Evolutionary conservation across 2,113 vertebrate genomes (phyloP).

Genomic region (Neopipo cinnamomea): DNA sequence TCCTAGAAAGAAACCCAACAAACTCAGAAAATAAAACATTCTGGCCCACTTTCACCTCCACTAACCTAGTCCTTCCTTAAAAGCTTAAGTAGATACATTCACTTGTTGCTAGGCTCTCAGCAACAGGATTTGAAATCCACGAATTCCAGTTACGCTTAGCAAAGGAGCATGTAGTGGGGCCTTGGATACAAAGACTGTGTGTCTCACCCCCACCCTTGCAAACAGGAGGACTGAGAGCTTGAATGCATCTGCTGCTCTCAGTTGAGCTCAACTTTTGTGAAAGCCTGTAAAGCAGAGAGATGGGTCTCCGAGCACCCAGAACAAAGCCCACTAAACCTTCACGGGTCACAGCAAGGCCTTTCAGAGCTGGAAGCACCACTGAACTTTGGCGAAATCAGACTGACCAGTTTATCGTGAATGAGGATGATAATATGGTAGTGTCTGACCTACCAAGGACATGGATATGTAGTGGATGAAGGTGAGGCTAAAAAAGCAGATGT

Average conservation of each 20-base stretch:
- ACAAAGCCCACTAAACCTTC: constrained; percentile 15
- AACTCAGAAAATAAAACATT: constrained; percentile 39
- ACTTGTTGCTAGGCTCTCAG: constrained; percentile 28
- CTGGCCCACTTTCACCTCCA: constrained; percentile 18
- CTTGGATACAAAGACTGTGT: background rate
- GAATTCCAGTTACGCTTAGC: background rate
- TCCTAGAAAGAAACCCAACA: constrained; percentile 34
- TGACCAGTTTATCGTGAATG: background rate
- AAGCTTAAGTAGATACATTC: constrained; percentile 5
- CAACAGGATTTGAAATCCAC: background rate
- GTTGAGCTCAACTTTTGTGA: constrained; percentile 20
- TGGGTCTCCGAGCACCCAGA: background rate
- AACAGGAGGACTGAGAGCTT: background rate
- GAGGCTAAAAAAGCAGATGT: background rate
- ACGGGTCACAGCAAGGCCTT: background rate
- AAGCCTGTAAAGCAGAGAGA: background rate
- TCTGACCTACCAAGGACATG: background rate
- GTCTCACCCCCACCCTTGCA: background rate
- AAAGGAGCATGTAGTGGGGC: background rate
- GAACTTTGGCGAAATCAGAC: background rate
- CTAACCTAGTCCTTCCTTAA: constrained; percentile 22
- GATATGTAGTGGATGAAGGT: background rate
- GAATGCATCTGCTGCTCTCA: constrained; percentile 8
- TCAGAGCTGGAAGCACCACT: background rate
- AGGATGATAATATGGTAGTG: background rate